A percentile compares a stretch with the other conserved stretches of the same genome.
Conservation (phyloP, 2,797 vertebrate species). For the Carcharodon carcharias region DNA sequence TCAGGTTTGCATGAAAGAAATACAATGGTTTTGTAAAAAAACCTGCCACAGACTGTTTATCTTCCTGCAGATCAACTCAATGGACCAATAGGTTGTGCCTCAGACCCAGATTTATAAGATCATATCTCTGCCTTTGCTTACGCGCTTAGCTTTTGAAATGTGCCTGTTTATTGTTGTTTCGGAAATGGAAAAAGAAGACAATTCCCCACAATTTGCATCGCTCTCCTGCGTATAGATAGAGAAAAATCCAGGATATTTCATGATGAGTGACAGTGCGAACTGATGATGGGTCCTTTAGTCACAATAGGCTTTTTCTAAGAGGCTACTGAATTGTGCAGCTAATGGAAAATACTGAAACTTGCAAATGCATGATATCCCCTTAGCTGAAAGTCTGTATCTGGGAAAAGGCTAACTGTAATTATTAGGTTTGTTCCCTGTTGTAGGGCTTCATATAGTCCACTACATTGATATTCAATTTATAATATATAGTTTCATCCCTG, state of each 20-base stretch:
- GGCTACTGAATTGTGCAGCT: neutral
- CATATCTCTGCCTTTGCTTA: neutral
- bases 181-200: neutral
- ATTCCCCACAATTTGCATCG: neutral
- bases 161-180: neutral
- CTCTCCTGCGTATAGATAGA: neutral
- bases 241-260: neutral
- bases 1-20: neutral
- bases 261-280: neutral
- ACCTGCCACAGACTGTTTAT: neutral
- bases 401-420: neutral
- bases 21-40: neutral
- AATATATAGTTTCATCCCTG: neutral
- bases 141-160: neutral
- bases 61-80: neutral
- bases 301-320: neutral
- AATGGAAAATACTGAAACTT: neutral
- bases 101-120: neutral
- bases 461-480: neutral
- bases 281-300: neutral
- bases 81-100: neutral
- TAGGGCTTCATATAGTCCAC: neutral
- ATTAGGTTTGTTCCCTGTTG: neutral
- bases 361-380: neutral
- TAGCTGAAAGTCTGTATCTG: neutral